Evolutionary conservation across 1,140 invertebrate genomes (phyloP).

Genomic region (Pinna nobilis): DNA sequence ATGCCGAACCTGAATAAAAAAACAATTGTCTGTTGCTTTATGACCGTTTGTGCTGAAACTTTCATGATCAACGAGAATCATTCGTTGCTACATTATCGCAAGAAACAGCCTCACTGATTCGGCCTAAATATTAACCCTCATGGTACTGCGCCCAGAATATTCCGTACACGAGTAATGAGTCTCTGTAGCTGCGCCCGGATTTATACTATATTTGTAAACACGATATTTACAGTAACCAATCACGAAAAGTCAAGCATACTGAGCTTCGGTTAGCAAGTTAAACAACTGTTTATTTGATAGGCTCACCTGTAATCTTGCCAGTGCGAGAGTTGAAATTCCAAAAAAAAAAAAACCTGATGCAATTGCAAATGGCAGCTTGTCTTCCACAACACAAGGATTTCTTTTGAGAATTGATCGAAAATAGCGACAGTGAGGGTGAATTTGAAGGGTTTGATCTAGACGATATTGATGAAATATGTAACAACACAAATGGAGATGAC

Average conservation of each 20-base stretch:
- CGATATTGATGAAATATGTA: not conserved
- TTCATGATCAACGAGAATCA: too few species aligned
- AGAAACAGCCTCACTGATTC: too few species aligned
- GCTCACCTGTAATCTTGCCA: not conserved
- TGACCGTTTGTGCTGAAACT: too few species aligned
- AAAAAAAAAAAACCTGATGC: not conserved
- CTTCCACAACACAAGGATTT: conserved; percentile 2
- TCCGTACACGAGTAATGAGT: not conserved
- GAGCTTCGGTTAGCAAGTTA: not conserved
- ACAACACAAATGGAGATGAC: not conserved
- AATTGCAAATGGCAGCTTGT: not conserved
- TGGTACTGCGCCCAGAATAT: not conserved
- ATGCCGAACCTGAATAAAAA: too few species aligned
- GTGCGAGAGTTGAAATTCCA: not conserved
- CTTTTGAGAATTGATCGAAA: not conserved
- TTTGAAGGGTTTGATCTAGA: conserved; percentile 25
- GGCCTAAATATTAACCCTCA: not conserved
- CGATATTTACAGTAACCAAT: not conserved
- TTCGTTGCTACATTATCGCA: too few species aligned
- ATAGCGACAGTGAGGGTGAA: not conserved
- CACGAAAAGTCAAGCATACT: not conserved
- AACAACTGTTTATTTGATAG: not conserved
- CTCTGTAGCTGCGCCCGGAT: not conserved
- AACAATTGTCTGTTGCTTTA: too few species aligned
- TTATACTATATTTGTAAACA: conserved; percentile 1